Base-by-base conservation (phyloP, 2,797 vertebrate genomes). In the Erethizon dorsatum region DNA sequence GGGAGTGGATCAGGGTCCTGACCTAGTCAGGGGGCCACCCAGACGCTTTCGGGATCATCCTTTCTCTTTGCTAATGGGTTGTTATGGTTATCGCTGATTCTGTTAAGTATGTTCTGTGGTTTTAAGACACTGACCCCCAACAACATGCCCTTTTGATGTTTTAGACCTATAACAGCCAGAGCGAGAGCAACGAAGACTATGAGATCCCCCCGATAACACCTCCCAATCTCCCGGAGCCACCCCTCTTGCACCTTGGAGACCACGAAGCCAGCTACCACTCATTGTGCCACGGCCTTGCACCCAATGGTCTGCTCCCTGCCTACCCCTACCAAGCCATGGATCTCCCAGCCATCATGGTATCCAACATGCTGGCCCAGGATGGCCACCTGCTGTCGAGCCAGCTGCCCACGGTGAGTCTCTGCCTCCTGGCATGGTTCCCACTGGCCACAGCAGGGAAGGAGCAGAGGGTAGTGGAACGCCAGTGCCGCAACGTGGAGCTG, bases 151-250 rank as follows among this genome's bases (percentile, higher is more conserved):
- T 96, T 98, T 96, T 97, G 24, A 0, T 78, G 12, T 99, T 98
- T 96, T 96, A 99, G 99, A 99, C 98, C 13, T 99, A 99, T 97
- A 99, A 98, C 96, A 98, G 99, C 71, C 99, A 99, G 71, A 99
- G 98, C 1, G 99, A 99, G 41, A 99, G 98, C 96, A 99, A 99
- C 4, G 99, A 99, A 97, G 99, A 99, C 99, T 99, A 99, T 86
- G 99, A 99, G 98, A 99, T 99, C 96, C 99, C 99, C 90, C 99
- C 99, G 37, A 99, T 99, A 98, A 99, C 99, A 0, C 99, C 99
- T 92, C 99, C 99, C 7, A 99, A 99, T 97, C 99, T 99, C 97
- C 99, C 99, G 0, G 99, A 99, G 98, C 99, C 99, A 3, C 99
- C 99, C 83, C 99, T 99, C 61, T 99, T 99, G 98, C 99, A 99